Evolutionary conservation across 2,888 invertebrate genomes (phyloP).

Genomic region (Nebria salina): DNA sequence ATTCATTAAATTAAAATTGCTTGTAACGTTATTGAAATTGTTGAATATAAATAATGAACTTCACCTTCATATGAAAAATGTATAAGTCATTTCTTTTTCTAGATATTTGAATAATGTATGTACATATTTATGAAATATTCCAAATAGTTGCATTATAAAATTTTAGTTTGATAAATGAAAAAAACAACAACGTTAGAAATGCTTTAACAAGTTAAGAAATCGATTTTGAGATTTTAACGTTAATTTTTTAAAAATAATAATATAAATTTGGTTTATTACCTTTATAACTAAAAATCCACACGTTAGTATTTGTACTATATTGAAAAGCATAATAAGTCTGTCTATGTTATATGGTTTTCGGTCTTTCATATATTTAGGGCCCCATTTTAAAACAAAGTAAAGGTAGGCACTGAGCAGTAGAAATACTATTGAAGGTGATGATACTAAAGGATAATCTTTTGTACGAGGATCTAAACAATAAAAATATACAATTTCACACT

Average conservation of each 20-base stretch:
- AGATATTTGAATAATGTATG: too few species aligned
- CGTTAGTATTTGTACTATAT: slow-evolving; percentile 69
- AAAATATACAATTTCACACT: background rate
- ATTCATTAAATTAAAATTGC: background rate
- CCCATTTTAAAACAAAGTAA: slow-evolving; percentile 68
- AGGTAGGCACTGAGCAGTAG: slow-evolving; percentile 60
- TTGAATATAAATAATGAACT: background rate
- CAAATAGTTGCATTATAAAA: too few species aligned
- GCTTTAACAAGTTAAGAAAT: too few species aligned
- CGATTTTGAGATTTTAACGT: too few species aligned
- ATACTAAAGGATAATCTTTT: slow-evolving; percentile 65
- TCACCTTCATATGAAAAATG: background rate
- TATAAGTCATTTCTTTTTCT: too few species aligned
- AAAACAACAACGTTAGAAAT: too few species aligned
- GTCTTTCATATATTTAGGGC: slow-evolving; percentile 73
- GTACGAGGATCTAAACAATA: slow-evolving; percentile 69
- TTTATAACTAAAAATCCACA: slow-evolving; percentile 53
- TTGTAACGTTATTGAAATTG: background rate
- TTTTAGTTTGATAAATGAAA: too few species aligned
- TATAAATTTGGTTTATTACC: background rate
- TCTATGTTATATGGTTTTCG: slow-evolving; percentile 71
- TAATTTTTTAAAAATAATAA: too few species aligned
- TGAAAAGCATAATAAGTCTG: slow-evolving; percentile 70
- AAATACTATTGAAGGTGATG: slow-evolving; percentile 63
- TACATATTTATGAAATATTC: too few species aligned